Evolutionary conservation across 1,140 invertebrate species (phyloP).

Genomic region (Zaprionus vittiger): DNA sequence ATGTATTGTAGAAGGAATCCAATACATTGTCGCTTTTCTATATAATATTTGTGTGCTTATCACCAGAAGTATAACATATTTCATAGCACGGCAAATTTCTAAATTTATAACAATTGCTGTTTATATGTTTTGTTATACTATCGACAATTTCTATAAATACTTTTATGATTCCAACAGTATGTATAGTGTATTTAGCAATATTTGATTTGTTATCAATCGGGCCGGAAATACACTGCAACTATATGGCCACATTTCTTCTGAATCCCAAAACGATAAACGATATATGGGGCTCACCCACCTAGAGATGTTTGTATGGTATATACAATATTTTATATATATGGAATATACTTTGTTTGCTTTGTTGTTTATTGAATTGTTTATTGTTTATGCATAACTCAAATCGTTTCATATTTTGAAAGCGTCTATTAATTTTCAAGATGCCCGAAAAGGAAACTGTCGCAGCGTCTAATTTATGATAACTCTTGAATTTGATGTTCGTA

Average conservation of each 20-base stretch:
- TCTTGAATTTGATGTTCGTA: slow-evolving; percentile 44
- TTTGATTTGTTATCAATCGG: not conserved
- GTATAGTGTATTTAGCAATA: not conserved
- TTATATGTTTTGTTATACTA: not conserved
- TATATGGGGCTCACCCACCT: not conserved
- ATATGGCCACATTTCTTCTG: not conserved
- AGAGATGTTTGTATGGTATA: not conserved
- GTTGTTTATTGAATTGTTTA: slow-evolving; percentile 19
- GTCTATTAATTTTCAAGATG: slow-evolving; percentile 72
- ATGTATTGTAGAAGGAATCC: too few relatives aligned
- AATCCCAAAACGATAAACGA: not conserved
- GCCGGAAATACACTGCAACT: not conserved
- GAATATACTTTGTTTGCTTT: not conserved
- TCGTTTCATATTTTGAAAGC: slow-evolving; percentile 38
- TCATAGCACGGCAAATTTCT: not conserved
- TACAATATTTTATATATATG: not conserved
- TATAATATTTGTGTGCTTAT: not conserved
- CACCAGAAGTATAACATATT: not conserved
- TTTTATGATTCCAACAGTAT: not conserved
- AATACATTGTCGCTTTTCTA: too few relatives aligned
- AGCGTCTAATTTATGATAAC: slow-evolving; percentile 65
- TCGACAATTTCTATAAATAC: not conserved
- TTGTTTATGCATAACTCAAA: slow-evolving; percentile 49
- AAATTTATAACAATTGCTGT: slow-evolving; percentile 1
- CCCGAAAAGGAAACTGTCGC: slow-evolving; percentile 59